Conservation (phyloP, 2,113 vertebrate genomes). For the Cyprinodon variegatus region DNA sequence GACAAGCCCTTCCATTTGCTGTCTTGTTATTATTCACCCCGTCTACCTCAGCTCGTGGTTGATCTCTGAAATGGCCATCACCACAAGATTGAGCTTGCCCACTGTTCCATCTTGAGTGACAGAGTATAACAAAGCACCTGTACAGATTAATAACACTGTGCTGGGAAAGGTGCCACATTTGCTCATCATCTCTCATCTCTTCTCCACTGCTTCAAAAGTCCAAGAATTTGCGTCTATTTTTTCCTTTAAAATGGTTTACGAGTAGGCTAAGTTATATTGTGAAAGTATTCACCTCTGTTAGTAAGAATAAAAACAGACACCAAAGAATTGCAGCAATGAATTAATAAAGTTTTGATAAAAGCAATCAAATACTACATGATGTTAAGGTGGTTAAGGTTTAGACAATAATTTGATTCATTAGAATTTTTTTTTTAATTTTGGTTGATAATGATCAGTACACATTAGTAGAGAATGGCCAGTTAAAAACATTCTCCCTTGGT, state of each 20-base stretch:
- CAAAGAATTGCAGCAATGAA: not conserved
- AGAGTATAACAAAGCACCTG: constrained; percentile 14
- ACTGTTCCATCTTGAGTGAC: constrained; percentile 24
- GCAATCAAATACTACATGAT: not conserved
- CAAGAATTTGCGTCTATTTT: not conserved
- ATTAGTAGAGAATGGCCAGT: not conserved
- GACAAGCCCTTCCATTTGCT: constrained; percentile 49
- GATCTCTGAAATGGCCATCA: constrained; percentile 39
- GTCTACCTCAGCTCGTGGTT: constrained; percentile 18
- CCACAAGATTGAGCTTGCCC: constrained; percentile 31
- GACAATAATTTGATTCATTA: not conserved
- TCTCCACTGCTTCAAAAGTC: not conserved
- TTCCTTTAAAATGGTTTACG: not conserved
- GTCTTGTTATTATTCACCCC: constrained; percentile 43
- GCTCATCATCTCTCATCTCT: constrained; percentile 6
- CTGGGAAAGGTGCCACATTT: constrained; percentile 8
- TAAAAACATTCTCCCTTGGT: not conserved
- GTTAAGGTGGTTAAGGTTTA: not conserved
- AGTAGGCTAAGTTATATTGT: not conserved
- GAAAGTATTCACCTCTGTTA: not conserved
- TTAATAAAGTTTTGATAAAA: not conserved
- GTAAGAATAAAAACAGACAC: too few species aligned
- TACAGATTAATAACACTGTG: constrained; percentile 18
- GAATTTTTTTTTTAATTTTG: not conserved
- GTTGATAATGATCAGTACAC: not conserved